A percentile compares a stretch with the other conserved stretches of the same genome.
Evolutionary conservation across 2,113 vertebrate genomes (phyloP).

Genomic region (Macquaria ambigua): DNA sequence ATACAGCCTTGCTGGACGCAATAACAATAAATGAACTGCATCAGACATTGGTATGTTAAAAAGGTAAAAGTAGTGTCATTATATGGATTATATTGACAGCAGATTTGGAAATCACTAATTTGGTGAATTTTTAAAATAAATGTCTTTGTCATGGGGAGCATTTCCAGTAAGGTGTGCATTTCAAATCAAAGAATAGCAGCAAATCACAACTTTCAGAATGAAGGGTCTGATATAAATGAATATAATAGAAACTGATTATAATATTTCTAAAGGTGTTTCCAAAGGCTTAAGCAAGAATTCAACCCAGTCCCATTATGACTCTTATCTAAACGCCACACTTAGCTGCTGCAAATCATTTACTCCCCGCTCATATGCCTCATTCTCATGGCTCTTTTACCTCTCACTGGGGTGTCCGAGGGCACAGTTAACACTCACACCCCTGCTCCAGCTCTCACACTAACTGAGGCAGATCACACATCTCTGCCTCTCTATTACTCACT

Average conservation of each 20-base stretch:
- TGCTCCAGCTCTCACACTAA: slow-evolving; percentile 66
- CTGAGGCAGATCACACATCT: slow-evolving; percentile 62
- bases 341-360: slow-evolving; percentile 68
- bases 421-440: slow-evolving; percentile 74
- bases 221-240: not conserved
- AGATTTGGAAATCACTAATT: not conserved
- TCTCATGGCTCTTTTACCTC: slow-evolving; percentile 75
- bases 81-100: not conserved
- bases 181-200: not conserved
- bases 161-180: not conserved
- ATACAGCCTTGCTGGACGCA: not conserved
- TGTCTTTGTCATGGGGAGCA: not conserved
- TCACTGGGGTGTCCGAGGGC: slow-evolving; percentile 65
- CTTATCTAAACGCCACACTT: slow-evolving; percentile 63
- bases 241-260: slow-evolving; percentile 8
- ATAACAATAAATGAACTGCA: not conserved
- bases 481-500: slow-evolving; percentile 58
- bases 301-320: slow-evolving; percentile 44
- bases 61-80: not conserved
- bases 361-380: slow-evolving; percentile 49
- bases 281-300: slow-evolving; percentile 41
- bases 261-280: slow-evolving; percentile 36
- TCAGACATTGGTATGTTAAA: not conserved
- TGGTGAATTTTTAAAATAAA: not conserved
- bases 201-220: not conserved